Evolutionary conservation across 2,888 invertebrate genomes (phyloP), one percentile per base, ranked within the genome.

Genomic region (Drosophila mettleri): DNA sequence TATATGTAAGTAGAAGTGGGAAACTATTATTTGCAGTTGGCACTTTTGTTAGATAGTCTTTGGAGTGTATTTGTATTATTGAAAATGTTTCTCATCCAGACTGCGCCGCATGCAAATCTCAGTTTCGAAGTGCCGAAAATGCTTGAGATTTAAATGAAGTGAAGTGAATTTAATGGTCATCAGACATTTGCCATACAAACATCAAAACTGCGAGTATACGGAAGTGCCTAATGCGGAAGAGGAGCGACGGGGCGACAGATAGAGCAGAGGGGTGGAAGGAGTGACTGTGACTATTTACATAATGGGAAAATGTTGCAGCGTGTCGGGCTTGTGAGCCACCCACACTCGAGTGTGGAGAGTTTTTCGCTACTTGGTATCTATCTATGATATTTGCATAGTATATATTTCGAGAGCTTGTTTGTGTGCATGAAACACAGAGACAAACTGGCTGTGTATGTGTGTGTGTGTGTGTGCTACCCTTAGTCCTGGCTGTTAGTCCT

Each of bases 101-200:
- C 16, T 41, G 33, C 55, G 61, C 38, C 66, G 63, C 86, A 74
- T 74, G 74, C 78, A 80, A 77, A 76, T 68, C 68, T 63, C 46
- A 29, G 53, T 9, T 53, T 22, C 29, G 31, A 43, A 53, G 45
- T 59, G 65, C 69, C 64, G 66, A 77, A 89, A 79, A 82, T 82
- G 78, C 86, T 86, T 78, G 73, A 86, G 88, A 86, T 89, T 86
- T 89, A 89, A 86, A 86, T 86, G 89, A 86, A 86, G 86, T 86
- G 89, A 88, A 86, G 89, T 86, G 86, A 89, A 86, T 86, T 89
- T 89, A 86, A 86, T 86, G 89, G 86, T 89, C 86, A 86, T 80
- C 86, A 86, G 86, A 86, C 81, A 80, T 86, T 85, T 78, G 75
- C 77, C 62, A 60, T 60, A 70, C 68, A 81, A 74, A 78, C 70